Base-by-base conservation (phyloP, 2,113 vertebrate genomes). In the Bungarus multicinctus region DNA sequence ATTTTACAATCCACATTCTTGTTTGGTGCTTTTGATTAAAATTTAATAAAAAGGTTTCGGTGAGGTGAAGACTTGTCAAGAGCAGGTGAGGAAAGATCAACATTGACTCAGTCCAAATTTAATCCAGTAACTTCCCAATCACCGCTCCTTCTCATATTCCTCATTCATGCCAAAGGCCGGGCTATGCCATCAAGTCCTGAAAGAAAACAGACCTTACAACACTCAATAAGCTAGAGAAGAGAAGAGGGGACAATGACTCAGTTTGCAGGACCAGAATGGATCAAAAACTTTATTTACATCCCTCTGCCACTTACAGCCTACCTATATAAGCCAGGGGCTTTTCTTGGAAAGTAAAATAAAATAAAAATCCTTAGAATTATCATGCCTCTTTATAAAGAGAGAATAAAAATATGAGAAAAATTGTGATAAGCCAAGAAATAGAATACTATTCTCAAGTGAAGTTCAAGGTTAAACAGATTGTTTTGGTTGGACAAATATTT, bases 11-110 rank as follows among this genome's bases (percentile, higher is more conserved):
- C 97, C 97, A 96, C 96, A 97, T 89, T 95, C 96, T 97, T 96
- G 96, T 97, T 50, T 93, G 97, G 95, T 98, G 97, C 94, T 98
- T 98, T 97, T 97, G 97, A 98, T 98, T 97, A 98, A 98, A 98
- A 96, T 97, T 97, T 98, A 98, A 98, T 98, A 97, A 98, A 96
- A 96, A 96, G 90, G 94, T 96, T 97, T 97, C 94, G 94, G 88
- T 86, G 16, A 96, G 95, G 94, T 86, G 90, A 97, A 97, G 97
- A 96, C 96, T 97, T 96, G 94, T 95, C 93, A 94, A 96, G 94
- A 96, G 94, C 95, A 98, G 96, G 97, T 97, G 98, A 97, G 93
- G 96, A 97, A 97, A 98, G 97, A 98, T 97, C 96, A 96, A 96
- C 97, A 97, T 96, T 97, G 93, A 95, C 91, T 95, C 92, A 90